phyloP scores from a whole-genome alignment of 2,888 invertebrate species.

The Colostygia pectinataria region DNA sequence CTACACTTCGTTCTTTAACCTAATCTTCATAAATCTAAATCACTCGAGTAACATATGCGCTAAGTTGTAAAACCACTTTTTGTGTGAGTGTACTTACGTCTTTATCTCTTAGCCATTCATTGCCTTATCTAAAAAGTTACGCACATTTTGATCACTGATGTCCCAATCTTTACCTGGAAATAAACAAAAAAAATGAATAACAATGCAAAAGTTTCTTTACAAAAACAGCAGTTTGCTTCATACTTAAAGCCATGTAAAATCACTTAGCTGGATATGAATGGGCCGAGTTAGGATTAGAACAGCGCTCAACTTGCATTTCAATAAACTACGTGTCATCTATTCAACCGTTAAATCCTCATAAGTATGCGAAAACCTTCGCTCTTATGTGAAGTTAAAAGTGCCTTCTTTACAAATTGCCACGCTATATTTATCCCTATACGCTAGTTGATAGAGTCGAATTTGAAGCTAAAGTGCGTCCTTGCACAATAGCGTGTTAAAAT shows the following conservation, averaged over 20 bases:
- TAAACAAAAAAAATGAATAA: constrained; percentile 40
- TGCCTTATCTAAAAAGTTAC: constrained; percentile 24
- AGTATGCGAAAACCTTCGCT: constrained; percentile 17
- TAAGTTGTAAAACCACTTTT: constrained; percentile 16
- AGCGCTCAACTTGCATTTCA: constrained; percentile 37
- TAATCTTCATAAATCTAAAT: constrained; percentile 8
- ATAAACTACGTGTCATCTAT: constrained; percentile 36
- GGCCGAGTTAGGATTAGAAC: constrained; percentile 45
- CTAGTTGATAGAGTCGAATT: not conserved
- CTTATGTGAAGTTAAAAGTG: constrained; percentile 1
- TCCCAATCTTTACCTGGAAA: constrained; percentile 54
- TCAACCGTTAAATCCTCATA: constrained; percentile 37
- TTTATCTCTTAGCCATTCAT: constrained; percentile 24
- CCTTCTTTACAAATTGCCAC: not conserved
- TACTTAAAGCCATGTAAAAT: constrained; percentile 44
- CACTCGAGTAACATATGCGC: constrained; percentile 19
- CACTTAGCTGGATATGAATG: constrained; percentile 43
- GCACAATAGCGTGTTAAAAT: too few species aligned
- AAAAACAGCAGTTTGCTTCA: constrained; percentile 28
- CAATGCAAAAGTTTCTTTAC: constrained; percentile 27
- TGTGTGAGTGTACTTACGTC: constrained; percentile 9
- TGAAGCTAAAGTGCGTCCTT: too few species aligned
- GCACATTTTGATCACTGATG: constrained; percentile 24
- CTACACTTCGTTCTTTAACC: not conserved
- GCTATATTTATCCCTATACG: too few species aligned